Evolutionary conservation across 2,113 vertebrate species (phyloP).

Genomic region (Saguinus midas): DNA sequence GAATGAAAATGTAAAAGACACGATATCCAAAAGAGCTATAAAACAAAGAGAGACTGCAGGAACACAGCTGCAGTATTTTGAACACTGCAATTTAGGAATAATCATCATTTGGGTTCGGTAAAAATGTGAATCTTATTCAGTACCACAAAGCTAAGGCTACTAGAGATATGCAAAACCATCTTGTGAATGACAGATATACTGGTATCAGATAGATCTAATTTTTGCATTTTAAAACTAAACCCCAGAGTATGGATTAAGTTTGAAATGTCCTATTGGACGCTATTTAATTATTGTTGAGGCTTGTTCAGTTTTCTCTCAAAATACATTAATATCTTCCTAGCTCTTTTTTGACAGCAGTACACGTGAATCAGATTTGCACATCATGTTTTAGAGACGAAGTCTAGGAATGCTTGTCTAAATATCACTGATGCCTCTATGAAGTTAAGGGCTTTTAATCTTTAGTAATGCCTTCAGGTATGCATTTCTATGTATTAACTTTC

Average conservation of each 20-base stretch:
- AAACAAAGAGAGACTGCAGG: not conserved
- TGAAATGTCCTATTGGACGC: not conserved
- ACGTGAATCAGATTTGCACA: not conserved
- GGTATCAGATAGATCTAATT: not conserved
- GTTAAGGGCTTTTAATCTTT: not conserved
- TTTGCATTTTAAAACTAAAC: not conserved
- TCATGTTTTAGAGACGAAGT: not conserved
- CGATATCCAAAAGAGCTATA: not conserved
- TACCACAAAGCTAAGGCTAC: not conserved
- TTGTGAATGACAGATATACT: not conserved
- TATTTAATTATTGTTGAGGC: not conserved
- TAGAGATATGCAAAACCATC: not conserved
- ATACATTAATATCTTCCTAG: not conserved
- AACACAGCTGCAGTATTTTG: not conserved
- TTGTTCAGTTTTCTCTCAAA: not conserved
- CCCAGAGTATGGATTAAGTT: not conserved
- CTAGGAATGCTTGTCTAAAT: not conserved
- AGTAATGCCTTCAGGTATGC: not conserved
- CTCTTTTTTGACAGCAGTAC: not conserved
- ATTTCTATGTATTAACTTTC: not conserved
- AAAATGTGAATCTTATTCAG: not conserved
- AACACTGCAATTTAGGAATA: not conserved
- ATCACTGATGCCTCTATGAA: not conserved
- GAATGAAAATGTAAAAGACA: not conserved
- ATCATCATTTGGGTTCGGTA: not conserved